These are phyloP conservation scores for Diarsia mendica DNA, from an alignment of 2,888 invertebrate species.

Conservation along the genomic window DNA sequence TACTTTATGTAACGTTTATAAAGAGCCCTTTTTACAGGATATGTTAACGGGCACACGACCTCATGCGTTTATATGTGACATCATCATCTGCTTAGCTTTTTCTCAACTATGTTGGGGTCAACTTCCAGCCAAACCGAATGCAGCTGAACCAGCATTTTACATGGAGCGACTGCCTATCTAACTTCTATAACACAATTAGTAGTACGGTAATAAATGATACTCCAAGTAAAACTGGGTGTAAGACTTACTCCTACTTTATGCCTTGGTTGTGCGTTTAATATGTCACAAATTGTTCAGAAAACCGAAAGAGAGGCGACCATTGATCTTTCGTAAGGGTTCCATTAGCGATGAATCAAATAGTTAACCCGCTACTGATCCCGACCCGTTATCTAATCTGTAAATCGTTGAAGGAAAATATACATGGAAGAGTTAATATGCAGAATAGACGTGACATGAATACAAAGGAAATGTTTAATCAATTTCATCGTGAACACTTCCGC, in stretches of 20 bases:
- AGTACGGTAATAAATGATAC: too few relatives aligned
- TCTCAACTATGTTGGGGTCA: too few relatives aligned
- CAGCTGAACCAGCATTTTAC: too few relatives aligned
- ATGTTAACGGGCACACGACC: not conserved
- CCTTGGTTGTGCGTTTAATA: not conserved
- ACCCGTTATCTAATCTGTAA: not conserved
- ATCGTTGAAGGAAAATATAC: not conserved
- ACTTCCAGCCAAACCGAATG: too few relatives aligned
- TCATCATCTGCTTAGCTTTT: too few relatives aligned
- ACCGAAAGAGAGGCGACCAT: not conserved
- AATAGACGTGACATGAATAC: constrained; percentile 20
- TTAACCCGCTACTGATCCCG: too few relatives aligned
- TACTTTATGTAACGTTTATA: not conserved
- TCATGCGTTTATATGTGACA: too few relatives aligned
- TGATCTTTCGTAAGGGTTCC: not conserved
- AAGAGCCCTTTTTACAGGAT: not conserved
- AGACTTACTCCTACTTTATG: too few relatives aligned
- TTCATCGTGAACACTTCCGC: constrained; percentile 44
- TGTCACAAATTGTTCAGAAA: not conserved
- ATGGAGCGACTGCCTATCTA: too few relatives aligned
- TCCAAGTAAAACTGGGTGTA: too few relatives aligned
- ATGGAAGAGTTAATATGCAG: not conserved
- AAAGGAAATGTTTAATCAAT: constrained; percentile 60
- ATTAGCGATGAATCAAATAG: too few relatives aligned
- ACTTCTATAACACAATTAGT: too few relatives aligned